These are phyloP conservation scores for Cryptops parisi DNA, from an alignment of 2,888 invertebrate genomes.

Conservation along the genomic window DNA sequence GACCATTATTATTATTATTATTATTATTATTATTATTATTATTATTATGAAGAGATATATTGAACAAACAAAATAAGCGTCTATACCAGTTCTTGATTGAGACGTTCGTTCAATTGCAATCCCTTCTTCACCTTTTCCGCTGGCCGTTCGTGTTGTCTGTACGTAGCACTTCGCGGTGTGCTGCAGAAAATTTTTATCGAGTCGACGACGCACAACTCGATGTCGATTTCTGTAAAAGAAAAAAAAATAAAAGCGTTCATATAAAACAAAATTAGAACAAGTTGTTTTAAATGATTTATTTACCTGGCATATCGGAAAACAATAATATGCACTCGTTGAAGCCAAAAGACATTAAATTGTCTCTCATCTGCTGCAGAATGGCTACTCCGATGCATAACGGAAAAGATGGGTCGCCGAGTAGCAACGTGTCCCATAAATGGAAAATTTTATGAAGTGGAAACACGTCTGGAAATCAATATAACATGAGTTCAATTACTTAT, in stretches of 20 bases:
- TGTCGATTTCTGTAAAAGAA: constrained; percentile 58
- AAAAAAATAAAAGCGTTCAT: constrained; percentile 1
- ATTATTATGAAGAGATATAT: no score
- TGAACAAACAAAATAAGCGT: no score
- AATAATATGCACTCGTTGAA: constrained; percentile 97
- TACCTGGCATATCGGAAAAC: constrained; percentile 89
- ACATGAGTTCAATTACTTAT: no score
- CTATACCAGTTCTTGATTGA: constrained; percentile 8
- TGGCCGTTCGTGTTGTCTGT: constrained; percentile 53
- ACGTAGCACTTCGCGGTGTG: constrained; percentile 78
- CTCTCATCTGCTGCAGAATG: constrained; percentile 72
- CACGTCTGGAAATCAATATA: constrained; percentile 52
- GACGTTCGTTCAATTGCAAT: constrained; percentile 6
- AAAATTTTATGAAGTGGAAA: constrained; percentile 96
- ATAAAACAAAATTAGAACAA: no score
- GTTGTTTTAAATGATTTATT: no score
- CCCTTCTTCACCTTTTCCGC: constrained; percentile 6
- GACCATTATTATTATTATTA: no score
- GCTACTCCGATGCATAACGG: constrained; percentile 91
- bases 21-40: no score
- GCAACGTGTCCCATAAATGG: constrained; percentile 91
- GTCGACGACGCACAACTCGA: constrained; percentile 78
- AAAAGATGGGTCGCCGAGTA: constrained; percentile 82
- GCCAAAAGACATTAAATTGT: constrained; percentile 68
- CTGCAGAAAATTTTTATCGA: constrained; percentile 69